phyloP scores from a whole-genome alignment of 2,797 vertebrate genomes.

The Chloroceryle amazona region DNA sequence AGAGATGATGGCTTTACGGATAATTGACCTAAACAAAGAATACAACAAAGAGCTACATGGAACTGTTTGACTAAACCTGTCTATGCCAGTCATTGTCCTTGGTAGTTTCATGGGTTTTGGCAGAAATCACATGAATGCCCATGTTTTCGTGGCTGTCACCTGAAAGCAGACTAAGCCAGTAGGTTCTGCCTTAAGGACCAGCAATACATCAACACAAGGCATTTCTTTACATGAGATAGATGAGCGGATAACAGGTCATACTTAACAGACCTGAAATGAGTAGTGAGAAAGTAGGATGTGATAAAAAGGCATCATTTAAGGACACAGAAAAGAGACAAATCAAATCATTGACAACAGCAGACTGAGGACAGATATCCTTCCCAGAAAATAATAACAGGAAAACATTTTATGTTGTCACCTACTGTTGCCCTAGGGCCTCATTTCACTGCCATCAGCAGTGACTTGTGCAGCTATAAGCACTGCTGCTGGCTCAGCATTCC shows the following conservation, averaged over 20 bases:
- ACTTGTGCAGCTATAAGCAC: background rate
- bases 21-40: background rate
- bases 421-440: background rate
- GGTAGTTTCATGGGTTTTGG: background rate
- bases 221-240: background rate
- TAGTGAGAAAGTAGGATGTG: conserved; percentile 25
- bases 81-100: accelerated
- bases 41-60: background rate
- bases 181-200: background rate
- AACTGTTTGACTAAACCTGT: background rate
- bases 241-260: background rate
- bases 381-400: background rate
- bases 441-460: background rate
- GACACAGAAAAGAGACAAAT: background rate
- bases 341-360: background rate
- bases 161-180: background rate
- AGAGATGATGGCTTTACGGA: background rate
- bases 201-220: background rate
- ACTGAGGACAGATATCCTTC: background rate
- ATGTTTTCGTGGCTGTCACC: background rate
- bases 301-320: conserved; percentile 31
- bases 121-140: background rate
- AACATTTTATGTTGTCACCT: background rate
- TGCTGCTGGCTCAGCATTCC: background rate
- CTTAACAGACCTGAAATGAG: background rate